Evolutionary conservation across 1,140 invertebrate genomes (phyloP), one percentile per base, ranked within the genome.

Genomic region (Brachionus koreanus): DNA sequence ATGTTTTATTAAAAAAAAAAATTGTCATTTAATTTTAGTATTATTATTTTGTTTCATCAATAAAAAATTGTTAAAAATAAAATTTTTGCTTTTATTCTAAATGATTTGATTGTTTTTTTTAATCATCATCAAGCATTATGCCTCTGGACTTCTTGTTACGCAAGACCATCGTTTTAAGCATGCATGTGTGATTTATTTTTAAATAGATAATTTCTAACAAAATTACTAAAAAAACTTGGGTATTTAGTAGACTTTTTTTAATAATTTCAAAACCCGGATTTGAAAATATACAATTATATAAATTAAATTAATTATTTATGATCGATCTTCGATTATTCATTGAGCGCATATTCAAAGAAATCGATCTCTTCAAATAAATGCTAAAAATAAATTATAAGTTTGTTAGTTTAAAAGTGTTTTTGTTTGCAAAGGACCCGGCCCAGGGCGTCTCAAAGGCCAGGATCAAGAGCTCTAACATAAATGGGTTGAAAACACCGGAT

Each of bases 101-200:
- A 33, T 67, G 63, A 67, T 35, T 67, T 67, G 29, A 33, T 67
- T 63, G 57, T 63, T 63, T 63, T 63, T 63, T 67, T 67, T 67
- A 67, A 69, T 69, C 65, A 69, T 69, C 65, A 69, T 69, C 65
- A 69, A 69, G 65, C 65, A 69, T 37, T 69, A 69, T 69, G 65
- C 35, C 37, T 39, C 16, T 69, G 16, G 65, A 39, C 33, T 39
- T 43, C 6, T 42, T 65, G 63, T 16, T 7, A 39, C 35, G 65
- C 65, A 69, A 69, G 65, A 69, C 65, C 65, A 69, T 69, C 35
- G 16, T 69, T 37, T 69, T 39, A 35, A 69, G 35, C 65, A 39
- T 69, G 37, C 29, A 69, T 35, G 29, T 69, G 65, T 69, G 65
- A 65, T 65, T 69, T 35, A 42, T 69, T 69, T 35, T 57, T 25